Evolutionary conservation across 2,113 vertebrate genomes (phyloP).

Genomic region (Thymallus thymallus): DNA sequence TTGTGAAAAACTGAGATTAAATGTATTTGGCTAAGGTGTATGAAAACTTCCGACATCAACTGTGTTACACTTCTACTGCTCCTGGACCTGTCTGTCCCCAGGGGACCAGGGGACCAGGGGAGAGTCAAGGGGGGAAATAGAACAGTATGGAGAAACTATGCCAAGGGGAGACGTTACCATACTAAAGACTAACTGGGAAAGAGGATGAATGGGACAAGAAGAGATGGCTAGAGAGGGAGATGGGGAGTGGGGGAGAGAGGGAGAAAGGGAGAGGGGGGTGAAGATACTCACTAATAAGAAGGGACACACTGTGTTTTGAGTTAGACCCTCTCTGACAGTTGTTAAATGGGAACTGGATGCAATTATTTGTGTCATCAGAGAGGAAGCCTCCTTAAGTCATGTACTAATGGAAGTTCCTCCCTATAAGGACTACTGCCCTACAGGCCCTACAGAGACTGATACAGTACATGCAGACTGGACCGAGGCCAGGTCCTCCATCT

Average conservation of each 20-base stretch:
- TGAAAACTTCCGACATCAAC: too few species aligned
- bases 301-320: background rate
- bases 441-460: too few species aligned
- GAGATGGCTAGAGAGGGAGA: background rate
- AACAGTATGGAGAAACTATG: background rate
- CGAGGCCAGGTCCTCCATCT: too few species aligned
- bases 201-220: background rate
- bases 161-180: background rate
- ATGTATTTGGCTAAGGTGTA: too few species aligned
- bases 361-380: slow-evolving; percentile 1
- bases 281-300: background rate
- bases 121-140: background rate
- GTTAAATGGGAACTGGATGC: background rate
- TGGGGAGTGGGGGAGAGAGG: background rate
- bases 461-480: too few species aligned
- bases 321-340: background rate
- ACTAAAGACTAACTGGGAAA: background rate
- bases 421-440: too few species aligned
- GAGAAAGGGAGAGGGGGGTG: background rate
- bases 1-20: too few species aligned
- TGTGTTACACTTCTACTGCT: background rate
- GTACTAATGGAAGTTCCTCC: too few species aligned
- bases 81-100: background rate
- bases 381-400: too few species aligned
- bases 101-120: background rate